Conservation (phyloP, 35 echinoderm and acorn worm species). For the Chiridota heheva region DNA sequence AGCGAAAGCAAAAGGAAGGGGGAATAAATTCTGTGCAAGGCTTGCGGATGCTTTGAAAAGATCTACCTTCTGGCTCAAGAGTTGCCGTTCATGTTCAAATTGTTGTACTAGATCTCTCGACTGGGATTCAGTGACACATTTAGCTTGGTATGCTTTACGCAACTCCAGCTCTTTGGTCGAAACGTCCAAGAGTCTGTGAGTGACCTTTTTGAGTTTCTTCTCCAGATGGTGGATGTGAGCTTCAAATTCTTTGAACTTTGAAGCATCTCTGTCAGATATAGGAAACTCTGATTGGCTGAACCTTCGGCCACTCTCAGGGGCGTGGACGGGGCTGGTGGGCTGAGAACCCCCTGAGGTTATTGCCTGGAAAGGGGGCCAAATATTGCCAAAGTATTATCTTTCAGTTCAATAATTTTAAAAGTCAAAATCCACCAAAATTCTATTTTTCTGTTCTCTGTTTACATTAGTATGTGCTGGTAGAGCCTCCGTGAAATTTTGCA, state of each 20-base stretch:
- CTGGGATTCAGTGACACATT: constrained; percentile 67
- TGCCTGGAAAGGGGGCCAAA: constrained; percentile 25
- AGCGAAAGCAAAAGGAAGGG: no score
- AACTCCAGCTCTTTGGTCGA: constrained; percentile 83
- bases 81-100: constrained; percentile 63
- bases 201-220: constrained; percentile 85
- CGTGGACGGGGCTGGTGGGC: constrained; percentile 12
- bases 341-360: constrained; percentile 1
- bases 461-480: no score
- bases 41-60: no score
- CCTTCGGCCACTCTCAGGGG: constrained; percentile 35
- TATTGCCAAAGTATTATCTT: no score
- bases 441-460: no score
- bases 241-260: constrained; percentile 70
- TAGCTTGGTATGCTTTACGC: constrained; percentile 87
- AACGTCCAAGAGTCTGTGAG: constrained; percentile 89
- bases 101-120: constrained; percentile 73
- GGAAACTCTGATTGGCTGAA: constrained; percentile 22
- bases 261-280: constrained; percentile 38
- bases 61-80: constrained; percentile 62
- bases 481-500: no score
- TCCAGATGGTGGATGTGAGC: constrained; percentile 62
- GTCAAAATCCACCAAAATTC: no score
- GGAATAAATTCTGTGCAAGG: no score
- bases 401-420: no score